Evolutionary conservation across 2,888 invertebrate genomes (phyloP).

Genomic region (Drosophila diplacantha): DNA sequence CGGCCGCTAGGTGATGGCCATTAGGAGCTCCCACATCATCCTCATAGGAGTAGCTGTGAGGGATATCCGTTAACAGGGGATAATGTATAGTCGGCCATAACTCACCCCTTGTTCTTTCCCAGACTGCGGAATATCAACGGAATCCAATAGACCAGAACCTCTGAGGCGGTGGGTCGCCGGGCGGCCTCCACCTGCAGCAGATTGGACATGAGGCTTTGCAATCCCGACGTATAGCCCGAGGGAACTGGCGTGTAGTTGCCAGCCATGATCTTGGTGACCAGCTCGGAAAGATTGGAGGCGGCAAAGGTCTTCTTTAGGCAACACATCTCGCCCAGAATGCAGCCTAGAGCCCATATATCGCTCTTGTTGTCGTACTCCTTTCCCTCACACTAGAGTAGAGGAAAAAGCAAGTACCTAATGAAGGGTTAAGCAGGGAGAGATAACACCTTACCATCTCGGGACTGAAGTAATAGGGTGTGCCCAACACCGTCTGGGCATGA

Average conservation of each 20-base stretch:
- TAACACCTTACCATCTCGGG: conserved; percentile 82
- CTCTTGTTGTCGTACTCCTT: conserved; percentile 87
- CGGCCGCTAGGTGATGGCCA: conserved; percentile 42
- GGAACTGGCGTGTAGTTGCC: conserved; percentile 84
- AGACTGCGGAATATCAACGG: conserved; percentile 78
- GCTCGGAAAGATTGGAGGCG: conserved; percentile 84
- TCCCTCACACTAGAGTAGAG: conserved; percentile 82
- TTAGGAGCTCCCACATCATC: conserved; percentile 59
- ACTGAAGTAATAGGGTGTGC: conserved; percentile 86
- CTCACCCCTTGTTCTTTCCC: conserved; percentile 76
- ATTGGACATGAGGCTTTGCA: conserved; percentile 81
- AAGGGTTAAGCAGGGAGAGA: no score
- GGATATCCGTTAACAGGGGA: no score
- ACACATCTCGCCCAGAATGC: conserved; percentile 87
- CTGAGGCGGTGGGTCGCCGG: conserved; percentile 81
- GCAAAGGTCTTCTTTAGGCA: conserved; percentile 85
- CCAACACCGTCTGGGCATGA: conserved; percentile 84
- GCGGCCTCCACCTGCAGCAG: conserved; percentile 82
- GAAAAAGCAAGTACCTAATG: not conserved
- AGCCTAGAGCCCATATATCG: conserved; percentile 88
- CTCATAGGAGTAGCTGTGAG: conserved; percentile 71
- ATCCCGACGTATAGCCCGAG: conserved; percentile 81
- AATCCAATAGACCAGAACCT: conserved; percentile 80
- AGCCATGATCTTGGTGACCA: conserved; percentile 86
- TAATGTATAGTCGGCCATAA: accelerated